phyloP scores from a whole-genome alignment of 2,113 vertebrate species.

The Egretta garzetta region DNA sequence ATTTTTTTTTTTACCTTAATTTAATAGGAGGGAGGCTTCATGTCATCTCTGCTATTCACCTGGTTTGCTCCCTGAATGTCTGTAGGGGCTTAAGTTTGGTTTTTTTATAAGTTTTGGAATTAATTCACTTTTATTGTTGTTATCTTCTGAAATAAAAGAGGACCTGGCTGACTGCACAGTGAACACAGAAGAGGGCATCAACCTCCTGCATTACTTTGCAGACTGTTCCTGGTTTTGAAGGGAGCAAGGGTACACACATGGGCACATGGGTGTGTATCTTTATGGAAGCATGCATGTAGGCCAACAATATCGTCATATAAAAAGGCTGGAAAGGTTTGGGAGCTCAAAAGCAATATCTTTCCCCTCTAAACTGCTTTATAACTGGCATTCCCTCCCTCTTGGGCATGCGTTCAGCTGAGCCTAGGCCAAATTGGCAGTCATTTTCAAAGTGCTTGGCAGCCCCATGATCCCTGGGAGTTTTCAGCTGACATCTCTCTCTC shows the following conservation, averaged over 20 bases:
- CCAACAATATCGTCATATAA: constrained; percentile 37
- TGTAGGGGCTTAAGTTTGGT: background rate
- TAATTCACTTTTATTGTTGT: background rate
- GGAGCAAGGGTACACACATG: accelerated
- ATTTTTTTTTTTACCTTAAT: background rate
- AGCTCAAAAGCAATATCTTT: constrained; percentile 86
- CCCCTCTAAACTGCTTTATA: constrained; percentile 91
- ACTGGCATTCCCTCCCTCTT: constrained; percentile 83
- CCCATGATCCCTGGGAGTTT: constrained; percentile 85
- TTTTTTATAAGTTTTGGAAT: background rate
- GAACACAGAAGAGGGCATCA: background rate
- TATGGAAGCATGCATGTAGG: background rate
- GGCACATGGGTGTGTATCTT: background rate
- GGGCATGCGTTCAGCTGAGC: constrained; percentile 88
- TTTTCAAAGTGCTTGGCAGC: constrained; percentile 89
- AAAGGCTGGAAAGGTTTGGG: constrained; percentile 47
- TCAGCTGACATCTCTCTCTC: constrained; percentile 83
- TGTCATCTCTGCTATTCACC: background rate
- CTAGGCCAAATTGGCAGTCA: constrained; percentile 93
- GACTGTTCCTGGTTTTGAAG: background rate
- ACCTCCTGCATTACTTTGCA: background rate
- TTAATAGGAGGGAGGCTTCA: background rate
- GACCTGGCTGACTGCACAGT: accelerated
- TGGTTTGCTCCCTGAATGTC: background rate
- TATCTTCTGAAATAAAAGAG: background rate